A percentile compares a stretch with the other conserved stretches of the same genome.
These are phyloP conservation scores for Trisateles emortualis DNA, from an alignment of 2,888 invertebrate species.

Conservation along the genomic window DNA sequence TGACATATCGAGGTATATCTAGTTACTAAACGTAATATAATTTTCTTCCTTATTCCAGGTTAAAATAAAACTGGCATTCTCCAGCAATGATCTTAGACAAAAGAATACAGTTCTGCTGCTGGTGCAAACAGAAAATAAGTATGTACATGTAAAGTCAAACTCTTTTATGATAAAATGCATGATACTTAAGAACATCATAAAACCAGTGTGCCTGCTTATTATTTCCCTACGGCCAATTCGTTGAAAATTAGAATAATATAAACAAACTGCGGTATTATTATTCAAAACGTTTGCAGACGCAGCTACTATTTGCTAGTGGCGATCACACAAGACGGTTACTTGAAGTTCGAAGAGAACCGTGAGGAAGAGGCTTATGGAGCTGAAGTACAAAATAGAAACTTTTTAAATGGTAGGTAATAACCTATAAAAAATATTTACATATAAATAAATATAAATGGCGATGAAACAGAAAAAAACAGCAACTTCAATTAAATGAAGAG, in stretches of 20 bases:
- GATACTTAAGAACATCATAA: too few relatives aligned
- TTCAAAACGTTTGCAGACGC: slow-evolving; percentile 81
- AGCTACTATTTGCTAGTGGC: slow-evolving; percentile 94
- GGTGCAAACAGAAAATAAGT: slow-evolving; percentile 94
- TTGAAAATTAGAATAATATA: too few relatives aligned
- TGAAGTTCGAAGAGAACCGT: slow-evolving; percentile 95
- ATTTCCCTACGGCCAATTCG: too few relatives aligned
- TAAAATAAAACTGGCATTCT: slow-evolving; percentile 95
- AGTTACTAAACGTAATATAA: background rate
- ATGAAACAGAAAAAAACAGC: too few relatives aligned
- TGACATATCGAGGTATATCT: too few relatives aligned
- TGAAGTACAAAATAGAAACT: slow-evolving; percentile 92
- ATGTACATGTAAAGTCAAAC: slow-evolving; percentile 64
- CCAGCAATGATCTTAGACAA: slow-evolving; percentile 92
- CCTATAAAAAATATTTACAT: background rate
- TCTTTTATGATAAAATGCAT: too few relatives aligned
- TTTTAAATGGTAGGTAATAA: slow-evolving; percentile 91
- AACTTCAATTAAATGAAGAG: too few relatives aligned
- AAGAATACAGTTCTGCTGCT: slow-evolving; percentile 93
- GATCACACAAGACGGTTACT: slow-evolving; percentile 93
- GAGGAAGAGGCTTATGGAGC: slow-evolving; percentile 92
- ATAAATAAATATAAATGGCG: too few relatives aligned
- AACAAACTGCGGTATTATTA: background rate
- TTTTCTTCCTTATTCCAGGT: slow-evolving; percentile 82
- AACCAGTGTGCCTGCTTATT: too few relatives aligned